A percentile compares a stretch with the other conserved stretches of the same genome.
Evolutionary conservation across 1,140 invertebrate genomes (phyloP).

Genomic region (Paralvinella palmiformis): DNA sequence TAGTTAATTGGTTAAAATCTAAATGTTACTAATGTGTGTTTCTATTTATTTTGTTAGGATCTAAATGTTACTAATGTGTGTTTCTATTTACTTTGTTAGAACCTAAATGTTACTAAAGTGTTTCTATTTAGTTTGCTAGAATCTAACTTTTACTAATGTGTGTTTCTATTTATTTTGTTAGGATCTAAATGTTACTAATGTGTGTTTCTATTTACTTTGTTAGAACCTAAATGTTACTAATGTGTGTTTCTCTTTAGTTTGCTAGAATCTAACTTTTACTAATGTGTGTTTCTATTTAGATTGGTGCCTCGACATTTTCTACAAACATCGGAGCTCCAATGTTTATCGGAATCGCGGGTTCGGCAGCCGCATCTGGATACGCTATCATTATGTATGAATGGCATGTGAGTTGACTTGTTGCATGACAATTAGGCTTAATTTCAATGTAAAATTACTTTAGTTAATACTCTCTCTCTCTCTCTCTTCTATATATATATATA

Average conservation of each 20-base stretch:
- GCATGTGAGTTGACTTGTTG: background rate
- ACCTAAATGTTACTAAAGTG: too few relatives aligned
- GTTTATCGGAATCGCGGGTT: slow-evolving; percentile 57
- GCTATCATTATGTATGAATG: slow-evolving; percentile 17
- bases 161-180: background rate
- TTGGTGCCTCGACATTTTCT: slow-evolving; percentile 56
- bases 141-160: background rate
- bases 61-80: too few relatives aligned
- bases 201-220: slow-evolving; percentile 34
- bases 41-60: too few relatives aligned
- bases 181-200: slow-evolving; percentile 27
- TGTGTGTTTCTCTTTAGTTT: background rate
- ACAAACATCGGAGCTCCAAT: slow-evolving; percentile 56
- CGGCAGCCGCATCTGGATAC: slow-evolving; percentile 45
- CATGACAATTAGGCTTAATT: background rate
- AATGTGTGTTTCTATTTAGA: slow-evolving; percentile 30
- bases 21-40: too few relatives aligned
- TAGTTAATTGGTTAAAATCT: too few relatives aligned
- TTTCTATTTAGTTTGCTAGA: background rate
- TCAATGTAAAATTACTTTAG: too few relatives aligned
- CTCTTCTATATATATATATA: too few relatives aligned
- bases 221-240: background rate
- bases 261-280: too few relatives aligned
- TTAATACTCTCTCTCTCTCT: too few relatives aligned
- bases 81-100: too few relatives aligned